phyloP scores from a whole-genome alignment of 2,888 invertebrate genomes.

The Synanthedon formicaeformis region DNA sequence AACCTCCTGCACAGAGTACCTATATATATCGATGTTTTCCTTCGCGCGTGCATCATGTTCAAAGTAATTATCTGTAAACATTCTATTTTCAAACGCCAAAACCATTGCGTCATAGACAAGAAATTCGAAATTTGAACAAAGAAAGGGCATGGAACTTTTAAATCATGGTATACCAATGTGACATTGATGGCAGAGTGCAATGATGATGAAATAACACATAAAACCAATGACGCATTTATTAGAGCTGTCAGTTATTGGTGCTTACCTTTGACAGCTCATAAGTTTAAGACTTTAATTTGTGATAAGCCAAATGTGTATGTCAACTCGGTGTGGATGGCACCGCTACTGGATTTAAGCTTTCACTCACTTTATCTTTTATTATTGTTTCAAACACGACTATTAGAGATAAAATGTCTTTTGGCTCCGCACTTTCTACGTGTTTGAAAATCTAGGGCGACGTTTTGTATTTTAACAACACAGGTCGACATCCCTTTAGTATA shows the following conservation, averaged over 20 bases:
- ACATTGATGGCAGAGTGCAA: constrained; percentile 41
- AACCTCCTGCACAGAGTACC: too few relatives aligned
- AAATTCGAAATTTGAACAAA: constrained; percentile 51
- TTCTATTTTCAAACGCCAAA: constrained; percentile 18
- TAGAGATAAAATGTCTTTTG: neutral
- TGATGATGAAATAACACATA: constrained; percentile 38
- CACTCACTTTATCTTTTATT: constrained; percentile 16
- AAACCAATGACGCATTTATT: constrained; percentile 64
- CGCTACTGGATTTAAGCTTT: constrained; percentile 56
- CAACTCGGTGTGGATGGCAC: constrained; percentile 27
- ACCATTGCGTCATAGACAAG: constrained; percentile 19
- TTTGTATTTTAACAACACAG: too few relatives aligned
- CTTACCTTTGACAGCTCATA: constrained; percentile 59
- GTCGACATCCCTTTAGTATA: too few relatives aligned
- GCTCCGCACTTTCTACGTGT: too few relatives aligned
- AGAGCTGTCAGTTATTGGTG: constrained; percentile 46
- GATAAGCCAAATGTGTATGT: constrained; percentile 54
- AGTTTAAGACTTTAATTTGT: constrained; percentile 59
- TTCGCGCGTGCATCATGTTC: neutral
- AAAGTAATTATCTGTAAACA: constrained; percentile 6
- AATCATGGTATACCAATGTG: constrained; percentile 56
- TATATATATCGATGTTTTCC: constrained; percentile 19
- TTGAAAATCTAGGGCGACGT: too few relatives aligned
- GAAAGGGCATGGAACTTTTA: constrained; percentile 66
- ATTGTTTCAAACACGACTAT: neutral